Conservation (phyloP, 2,113 vertebrate species). For the Charadrius vociferus region DNA sequence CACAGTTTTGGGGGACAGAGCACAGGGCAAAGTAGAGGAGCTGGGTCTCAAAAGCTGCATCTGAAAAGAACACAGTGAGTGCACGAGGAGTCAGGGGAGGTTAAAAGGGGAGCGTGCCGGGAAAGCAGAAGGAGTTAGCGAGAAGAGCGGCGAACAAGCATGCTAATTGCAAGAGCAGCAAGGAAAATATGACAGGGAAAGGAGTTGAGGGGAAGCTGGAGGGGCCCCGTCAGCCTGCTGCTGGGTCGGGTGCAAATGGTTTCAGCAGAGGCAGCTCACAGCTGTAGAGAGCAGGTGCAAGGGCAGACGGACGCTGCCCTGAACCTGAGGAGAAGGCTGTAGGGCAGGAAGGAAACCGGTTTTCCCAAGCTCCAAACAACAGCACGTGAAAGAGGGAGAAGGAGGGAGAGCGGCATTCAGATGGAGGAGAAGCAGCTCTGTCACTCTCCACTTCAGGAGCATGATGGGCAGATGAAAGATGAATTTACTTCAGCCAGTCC, state of each 20-base stretch:
- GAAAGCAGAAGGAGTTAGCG: constrained; percentile 23
- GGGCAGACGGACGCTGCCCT: constrained; percentile 68
- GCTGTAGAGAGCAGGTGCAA: constrained; percentile 80
- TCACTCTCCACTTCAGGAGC: constrained; percentile 66
- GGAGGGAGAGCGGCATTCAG: not conserved
- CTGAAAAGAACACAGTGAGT: not conserved
- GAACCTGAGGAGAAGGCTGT: constrained; percentile 67
- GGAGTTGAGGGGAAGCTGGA: constrained; percentile 52
- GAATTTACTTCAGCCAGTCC: constrained; percentile 62
- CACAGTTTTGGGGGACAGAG: not conserved
- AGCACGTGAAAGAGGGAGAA: constrained; percentile 28
- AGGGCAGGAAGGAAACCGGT: constrained; percentile 81
- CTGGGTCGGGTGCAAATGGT: constrained; percentile 73
- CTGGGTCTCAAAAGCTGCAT: not conserved
- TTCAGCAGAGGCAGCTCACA: constrained; percentile 76
- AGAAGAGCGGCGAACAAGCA: constrained; percentile 43
- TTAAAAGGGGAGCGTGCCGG: constrained; percentile 6
- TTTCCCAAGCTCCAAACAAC: constrained; percentile 78
- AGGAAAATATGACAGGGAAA: constrained; percentile 60
- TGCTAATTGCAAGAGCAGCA: constrained; percentile 74
- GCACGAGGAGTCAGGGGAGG: rapidly evolving
- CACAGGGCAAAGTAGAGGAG: not conserved
- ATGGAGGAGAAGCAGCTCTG: constrained; percentile 24
- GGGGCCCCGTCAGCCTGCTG: constrained; percentile 71
- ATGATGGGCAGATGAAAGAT: constrained; percentile 70